Conservation (phyloP, 2,797 vertebrate genomes). For the Artibeus jamaicensis region DNA sequence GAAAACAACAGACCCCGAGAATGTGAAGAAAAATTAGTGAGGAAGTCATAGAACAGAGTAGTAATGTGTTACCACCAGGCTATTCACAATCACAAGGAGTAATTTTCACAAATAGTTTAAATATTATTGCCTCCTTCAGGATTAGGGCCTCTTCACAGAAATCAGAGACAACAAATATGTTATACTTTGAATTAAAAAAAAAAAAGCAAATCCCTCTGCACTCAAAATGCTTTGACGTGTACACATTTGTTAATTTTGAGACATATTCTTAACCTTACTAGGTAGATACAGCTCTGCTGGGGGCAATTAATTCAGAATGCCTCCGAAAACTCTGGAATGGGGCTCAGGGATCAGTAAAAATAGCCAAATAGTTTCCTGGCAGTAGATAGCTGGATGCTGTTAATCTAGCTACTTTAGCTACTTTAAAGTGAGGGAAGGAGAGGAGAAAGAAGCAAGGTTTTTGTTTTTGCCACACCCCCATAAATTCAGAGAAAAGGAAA, state of each 20-base stretch:
- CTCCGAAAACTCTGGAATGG: constrained; percentile 6
- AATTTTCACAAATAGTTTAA: neutral
- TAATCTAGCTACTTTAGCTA: neutral
- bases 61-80: neutral
- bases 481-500: constrained; percentile 9
- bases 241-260: neutral
- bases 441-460: neutral
- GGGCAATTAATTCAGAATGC: constrained; percentile 57
- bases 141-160: neutral
- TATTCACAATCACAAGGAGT: neutral
- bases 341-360: constrained; percentile 33
- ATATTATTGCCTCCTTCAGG: neutral
- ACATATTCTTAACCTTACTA: constrained; percentile 55
- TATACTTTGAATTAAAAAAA: neutral
- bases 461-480: neutral
- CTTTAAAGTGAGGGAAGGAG: neutral
- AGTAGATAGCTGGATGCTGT: constrained; percentile 39
- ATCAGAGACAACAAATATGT: constrained; percentile 19
- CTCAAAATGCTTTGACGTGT: constrained; percentile 33
- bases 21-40: neutral
- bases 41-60: neutral
- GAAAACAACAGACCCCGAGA: neutral
- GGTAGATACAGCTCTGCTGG: constrained; percentile 31
- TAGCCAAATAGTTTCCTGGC: constrained; percentile 2
- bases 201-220: neutral